Base-by-base conservation (phyloP, 30 jellyfish, hydroid and myxozoan genomes). In the Cassiopea xamachana region DNA sequence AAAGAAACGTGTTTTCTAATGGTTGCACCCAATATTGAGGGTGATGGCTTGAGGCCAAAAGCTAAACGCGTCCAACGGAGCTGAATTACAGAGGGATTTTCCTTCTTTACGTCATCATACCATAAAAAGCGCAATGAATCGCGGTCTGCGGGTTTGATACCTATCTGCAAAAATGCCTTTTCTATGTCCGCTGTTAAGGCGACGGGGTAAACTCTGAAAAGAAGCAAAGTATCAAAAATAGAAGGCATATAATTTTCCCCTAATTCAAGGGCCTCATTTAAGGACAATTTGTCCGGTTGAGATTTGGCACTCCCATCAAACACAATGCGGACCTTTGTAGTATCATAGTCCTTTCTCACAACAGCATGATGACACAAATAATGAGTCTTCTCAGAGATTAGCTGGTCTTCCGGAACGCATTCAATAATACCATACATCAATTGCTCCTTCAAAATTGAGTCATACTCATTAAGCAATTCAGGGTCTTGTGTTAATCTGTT, bases 241-340 rank as follows among this genome's bases (percentile, higher is more conserved):
- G 64, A 51, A 44, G 79, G 89, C 69, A 64, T 59, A n/a, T 5
- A 79, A 47, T 79, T 64, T 50, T 50, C 84, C 14, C 92, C 95
- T 5, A 69, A 79, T 64, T 69, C 83, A 18, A 88, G 85, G 64
- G 93, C 49, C 46, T 67, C 84, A 64, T 79, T 79, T 48, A 88
- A 73, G 16, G 94, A 87, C 43, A 75, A 59, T 1, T 44, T 14
- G n/a, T 75, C 59, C 79, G 60, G 69, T 18, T 61, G n/a, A 2
- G 89, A 62, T 19, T 64, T 75, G 62, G 94, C 91, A 46, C 88
- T 48, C 17, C 89, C 94, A 62, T 87, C 94, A 77, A 75, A 87
- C 61, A 85, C 93, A 55, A 85, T 61, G n/a, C 93, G 73, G 39
- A 85, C 58, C 79, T 72, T 85, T 44, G 92, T 87, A 19, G 94